Conservation (phyloP, 2,797 vertebrate genomes). For the Chelmon rostratus region DNA sequence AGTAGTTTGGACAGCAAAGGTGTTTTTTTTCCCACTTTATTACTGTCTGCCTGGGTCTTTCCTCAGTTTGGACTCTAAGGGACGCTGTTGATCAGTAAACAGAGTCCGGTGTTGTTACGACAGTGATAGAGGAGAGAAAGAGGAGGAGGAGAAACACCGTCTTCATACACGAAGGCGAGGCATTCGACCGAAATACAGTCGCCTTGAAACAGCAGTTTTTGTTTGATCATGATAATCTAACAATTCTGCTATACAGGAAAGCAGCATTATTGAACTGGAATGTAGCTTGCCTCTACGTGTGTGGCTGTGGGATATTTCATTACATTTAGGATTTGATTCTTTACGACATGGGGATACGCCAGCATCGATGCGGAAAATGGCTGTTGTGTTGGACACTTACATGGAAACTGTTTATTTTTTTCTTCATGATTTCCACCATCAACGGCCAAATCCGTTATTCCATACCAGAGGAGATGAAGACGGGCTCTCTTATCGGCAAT, state of each 20-base stretch:
- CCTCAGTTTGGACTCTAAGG: conserved; percentile 53
- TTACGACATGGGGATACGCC: conserved; percentile 34
- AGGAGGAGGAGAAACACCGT: background rate
- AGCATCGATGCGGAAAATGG: conserved; percentile 32
- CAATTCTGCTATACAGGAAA: no score
- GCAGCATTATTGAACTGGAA: background rate
- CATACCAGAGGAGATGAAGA: conserved; percentile 89
- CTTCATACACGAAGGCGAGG: background rate
- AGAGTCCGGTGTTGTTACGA: background rate
- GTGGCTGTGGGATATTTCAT: background rate
- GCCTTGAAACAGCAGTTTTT: background rate
- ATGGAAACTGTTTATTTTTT: conserved; percentile 83
- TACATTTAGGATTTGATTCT: conserved; percentile 14
- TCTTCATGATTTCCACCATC: conserved; percentile 63
- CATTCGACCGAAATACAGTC: background rate
- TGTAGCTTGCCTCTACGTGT: background rate
- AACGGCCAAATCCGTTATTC: conserved; percentile 86
- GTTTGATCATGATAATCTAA: no score
- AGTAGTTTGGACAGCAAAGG: no score
- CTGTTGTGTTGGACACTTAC: background rate
- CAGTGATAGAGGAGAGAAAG: conserved; percentile 12
- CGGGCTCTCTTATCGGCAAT: conserved; percentile 88
- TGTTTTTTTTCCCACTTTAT: no score
- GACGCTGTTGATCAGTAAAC: conserved; percentile 69
- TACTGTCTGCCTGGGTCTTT: background rate